Evolutionary conservation across 2,888 invertebrate species (phyloP).

Genomic region (Pollenia amentaria): DNA sequence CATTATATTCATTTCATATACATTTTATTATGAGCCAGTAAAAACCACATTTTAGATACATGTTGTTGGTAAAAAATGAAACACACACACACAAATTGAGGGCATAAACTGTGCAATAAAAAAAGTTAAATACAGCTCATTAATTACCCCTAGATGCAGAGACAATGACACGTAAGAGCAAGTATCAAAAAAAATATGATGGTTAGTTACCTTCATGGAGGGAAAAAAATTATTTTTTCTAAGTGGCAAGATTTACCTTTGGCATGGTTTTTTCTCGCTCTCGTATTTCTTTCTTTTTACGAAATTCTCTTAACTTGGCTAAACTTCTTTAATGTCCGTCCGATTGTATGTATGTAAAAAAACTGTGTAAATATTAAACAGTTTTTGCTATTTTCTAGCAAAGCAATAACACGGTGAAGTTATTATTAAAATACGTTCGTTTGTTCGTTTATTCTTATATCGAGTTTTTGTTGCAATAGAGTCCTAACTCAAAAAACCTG

Average conservation of each 20-base stretch:
- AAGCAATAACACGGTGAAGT: background rate
- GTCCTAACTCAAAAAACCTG: no score
- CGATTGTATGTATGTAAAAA: conserved; percentile 5
- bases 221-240: conserved; percentile 25
- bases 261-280: background rate
- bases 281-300: background rate
- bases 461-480: no score
- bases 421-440: no score
- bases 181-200: conserved; percentile 59
- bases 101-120: conserved; percentile 19
- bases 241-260: conserved; percentile 32
- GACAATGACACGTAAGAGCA: conserved; percentile 71
- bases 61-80: conserved; percentile 6
- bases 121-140: conserved; percentile 75
- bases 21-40: conserved; percentile 40
- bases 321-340: conserved; percentile 15
- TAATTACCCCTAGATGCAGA: conserved; percentile 77
- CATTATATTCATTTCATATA: background rate
- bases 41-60: conserved; percentile 62
- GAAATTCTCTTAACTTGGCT: background rate
- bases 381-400: background rate
- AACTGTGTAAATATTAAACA: background rate
- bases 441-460: background rate
- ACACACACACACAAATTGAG: conserved; percentile 20
- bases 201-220: conserved; percentile 58